Evolutionary conservation across 2,888 invertebrate species (phyloP).

Genomic region (Theretra japonica): DNA sequence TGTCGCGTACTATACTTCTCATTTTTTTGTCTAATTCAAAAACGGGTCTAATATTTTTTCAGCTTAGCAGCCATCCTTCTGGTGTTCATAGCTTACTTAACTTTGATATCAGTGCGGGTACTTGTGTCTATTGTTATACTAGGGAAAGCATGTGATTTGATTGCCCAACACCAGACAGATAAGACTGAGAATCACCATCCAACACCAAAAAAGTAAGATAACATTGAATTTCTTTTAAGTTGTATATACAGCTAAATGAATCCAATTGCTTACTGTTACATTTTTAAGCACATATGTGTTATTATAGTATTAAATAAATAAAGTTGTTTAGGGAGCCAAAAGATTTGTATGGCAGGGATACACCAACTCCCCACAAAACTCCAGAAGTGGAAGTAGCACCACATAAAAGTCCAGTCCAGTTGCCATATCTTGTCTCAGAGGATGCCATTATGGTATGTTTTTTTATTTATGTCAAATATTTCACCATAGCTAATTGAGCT

Average conservation of each 20-base stretch:
- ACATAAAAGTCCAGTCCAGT: slow-evolving; percentile 64
- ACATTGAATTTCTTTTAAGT: slow-evolving; percentile 14
- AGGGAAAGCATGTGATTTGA: slow-evolving; percentile 95
- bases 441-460: slow-evolving; percentile 62
- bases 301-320: slow-evolving; percentile 16
- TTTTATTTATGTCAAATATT: neutral
- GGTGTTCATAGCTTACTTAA: slow-evolving; percentile 90
- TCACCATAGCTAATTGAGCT: too few species aligned
- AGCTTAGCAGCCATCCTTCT: slow-evolving; percentile 89
- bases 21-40: too few species aligned
- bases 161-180: slow-evolving; percentile 88
- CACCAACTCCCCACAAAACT: slow-evolving; percentile 55
- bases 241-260: neutral
- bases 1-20: too few species aligned
- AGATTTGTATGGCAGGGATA: slow-evolving; percentile 63
- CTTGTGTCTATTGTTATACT: slow-evolving; percentile 95
- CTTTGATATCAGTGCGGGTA: slow-evolving; percentile 90
- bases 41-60: slow-evolving; percentile 38
- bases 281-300: neutral
- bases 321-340: slow-evolving; percentile 62
- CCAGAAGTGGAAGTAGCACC: slow-evolving; percentile 61
- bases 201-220: slow-evolving; percentile 74
- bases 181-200: slow-evolving; percentile 79
- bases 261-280: neutral
- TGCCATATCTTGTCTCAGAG: slow-evolving; percentile 73